Evolutionary conservation across 2,888 invertebrate species (phyloP).

Genomic region (Tachystola acroxantha): DNA sequence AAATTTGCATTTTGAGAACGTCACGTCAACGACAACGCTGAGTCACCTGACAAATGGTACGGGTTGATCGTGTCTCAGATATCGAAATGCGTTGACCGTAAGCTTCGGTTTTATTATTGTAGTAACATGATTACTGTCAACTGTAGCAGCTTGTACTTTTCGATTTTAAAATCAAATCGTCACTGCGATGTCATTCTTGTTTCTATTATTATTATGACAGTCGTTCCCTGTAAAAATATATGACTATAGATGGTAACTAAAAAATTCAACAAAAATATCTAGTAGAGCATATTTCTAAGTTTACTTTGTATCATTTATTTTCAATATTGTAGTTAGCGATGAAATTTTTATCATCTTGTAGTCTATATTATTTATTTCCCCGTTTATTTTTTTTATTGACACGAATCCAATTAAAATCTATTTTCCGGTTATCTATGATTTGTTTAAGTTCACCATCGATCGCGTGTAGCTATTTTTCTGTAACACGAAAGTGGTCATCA

Average conservation of each 20-base stretch:
- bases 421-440: slow-evolving; percentile 37
- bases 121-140: slow-evolving; percentile 73
- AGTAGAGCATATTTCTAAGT: too few species aligned
- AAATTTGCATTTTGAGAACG: slow-evolving; percentile 77
- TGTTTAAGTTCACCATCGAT: slow-evolving; percentile 35
- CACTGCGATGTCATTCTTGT: slow-evolving; percentile 35
- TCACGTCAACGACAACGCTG: slow-evolving; percentile 74
- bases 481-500: slow-evolving; percentile 49
- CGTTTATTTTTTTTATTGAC: slow-evolving; percentile 14
- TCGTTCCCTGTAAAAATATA: too few species aligned
- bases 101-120: slow-evolving; percentile 68
- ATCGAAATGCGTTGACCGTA: slow-evolving; percentile 73
- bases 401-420: slow-evolving; percentile 23
- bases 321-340: too few species aligned
- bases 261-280: too few species aligned
- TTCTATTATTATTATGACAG: not conserved
- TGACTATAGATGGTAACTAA: too few species aligned
- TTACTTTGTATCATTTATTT: too few species aligned
- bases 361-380: too few species aligned
- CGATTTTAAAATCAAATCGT: slow-evolving; percentile 21
- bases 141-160: slow-evolving; percentile 30
- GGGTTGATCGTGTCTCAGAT: slow-evolving; percentile 67
- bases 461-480: slow-evolving; percentile 56
- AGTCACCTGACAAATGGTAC: slow-evolving; percentile 76
- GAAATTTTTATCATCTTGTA: too few species aligned